Percentiles rank a stretch among this genome's conserved stretches.
Evolutionary conservation across 2,113 vertebrate genomes (phyloP).

Genomic region (Podarcis cretensis): DNA sequence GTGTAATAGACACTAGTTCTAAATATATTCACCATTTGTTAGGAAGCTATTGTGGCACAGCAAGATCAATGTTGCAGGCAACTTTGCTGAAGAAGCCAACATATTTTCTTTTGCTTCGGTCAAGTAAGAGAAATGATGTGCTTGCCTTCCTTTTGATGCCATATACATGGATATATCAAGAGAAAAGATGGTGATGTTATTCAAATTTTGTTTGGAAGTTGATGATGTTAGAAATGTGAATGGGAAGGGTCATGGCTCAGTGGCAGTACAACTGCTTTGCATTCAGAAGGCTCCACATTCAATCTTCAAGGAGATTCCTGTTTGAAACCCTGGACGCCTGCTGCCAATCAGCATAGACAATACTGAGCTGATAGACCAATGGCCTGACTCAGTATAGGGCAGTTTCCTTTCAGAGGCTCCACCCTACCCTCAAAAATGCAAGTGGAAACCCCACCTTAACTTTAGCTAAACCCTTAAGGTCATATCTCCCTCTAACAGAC

Average conservation of each 20-base stretch:
- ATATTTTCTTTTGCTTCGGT: not conserved
- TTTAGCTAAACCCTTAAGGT: slow-evolving; percentile 22
- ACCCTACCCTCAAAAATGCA: slow-evolving; percentile 16
- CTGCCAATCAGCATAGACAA: too few species aligned
- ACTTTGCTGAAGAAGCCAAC: slow-evolving; percentile 16
- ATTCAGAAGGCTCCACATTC: too few species aligned
- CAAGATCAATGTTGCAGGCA: not conserved
- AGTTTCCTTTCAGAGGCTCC: slow-evolving; percentile 24
- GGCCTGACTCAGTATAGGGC: too few species aligned
- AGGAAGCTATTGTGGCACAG: not conserved
- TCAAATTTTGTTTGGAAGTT: not conserved
- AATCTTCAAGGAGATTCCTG: too few species aligned
- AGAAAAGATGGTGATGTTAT: slow-evolving; percentile 21
- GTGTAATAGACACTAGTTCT: not conserved
- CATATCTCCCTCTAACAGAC: not conserved
- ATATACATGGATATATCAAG: not conserved
- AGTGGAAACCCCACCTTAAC: slow-evolving; percentile 3
- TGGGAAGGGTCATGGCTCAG: too few species aligned
- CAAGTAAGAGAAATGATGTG: not conserved
- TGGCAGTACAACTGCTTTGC: too few species aligned
- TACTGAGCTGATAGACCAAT: too few species aligned
- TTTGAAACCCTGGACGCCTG: too few species aligned
- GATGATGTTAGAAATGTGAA: slow-evolving; percentile 13
- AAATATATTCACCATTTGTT: not conserved
- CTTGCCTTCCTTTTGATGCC: not conserved